phyloP scores from a whole-genome alignment of 2,113 vertebrate genomes.

The Pampusana beccarii region DNA sequence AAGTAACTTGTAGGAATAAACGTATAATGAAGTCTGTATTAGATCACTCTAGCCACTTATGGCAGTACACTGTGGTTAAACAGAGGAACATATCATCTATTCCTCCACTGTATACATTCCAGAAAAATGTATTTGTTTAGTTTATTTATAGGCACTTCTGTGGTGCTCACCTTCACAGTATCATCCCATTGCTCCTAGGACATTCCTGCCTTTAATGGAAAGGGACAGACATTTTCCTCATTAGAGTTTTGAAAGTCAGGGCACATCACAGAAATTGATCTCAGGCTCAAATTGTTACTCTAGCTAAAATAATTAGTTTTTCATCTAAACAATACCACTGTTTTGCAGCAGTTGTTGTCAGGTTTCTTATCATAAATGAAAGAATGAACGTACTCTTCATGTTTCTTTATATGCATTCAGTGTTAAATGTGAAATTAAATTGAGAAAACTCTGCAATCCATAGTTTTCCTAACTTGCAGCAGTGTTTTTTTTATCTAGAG shows the following conservation, averaged over 20 bases:
- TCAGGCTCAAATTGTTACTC: not conserved
- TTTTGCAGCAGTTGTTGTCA: not conserved
- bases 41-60: not conserved
- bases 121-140: not conserved
- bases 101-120: not conserved
- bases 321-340: not conserved
- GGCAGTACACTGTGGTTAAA: not conserved
- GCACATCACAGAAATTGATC: not conserved
- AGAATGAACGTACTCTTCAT: not conserved
- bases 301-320: not conserved
- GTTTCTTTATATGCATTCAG: not conserved
- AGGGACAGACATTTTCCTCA: not conserved
- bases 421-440: not conserved
- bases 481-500: not conserved
- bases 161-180: not conserved
- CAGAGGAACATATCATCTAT: not conserved
- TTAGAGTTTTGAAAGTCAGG: not conserved
- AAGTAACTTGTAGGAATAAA: not conserved
- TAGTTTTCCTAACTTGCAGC: not conserved
- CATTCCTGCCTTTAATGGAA: conserved; percentile 9
- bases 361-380: not conserved
- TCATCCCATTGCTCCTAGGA: not conserved
- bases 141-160: conserved; percentile 15
- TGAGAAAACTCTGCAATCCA: not conserved
- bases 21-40: not conserved